Conservation (phyloP, 2,797 vertebrate species). For the Cynodonichthys magdalenae region DNA sequence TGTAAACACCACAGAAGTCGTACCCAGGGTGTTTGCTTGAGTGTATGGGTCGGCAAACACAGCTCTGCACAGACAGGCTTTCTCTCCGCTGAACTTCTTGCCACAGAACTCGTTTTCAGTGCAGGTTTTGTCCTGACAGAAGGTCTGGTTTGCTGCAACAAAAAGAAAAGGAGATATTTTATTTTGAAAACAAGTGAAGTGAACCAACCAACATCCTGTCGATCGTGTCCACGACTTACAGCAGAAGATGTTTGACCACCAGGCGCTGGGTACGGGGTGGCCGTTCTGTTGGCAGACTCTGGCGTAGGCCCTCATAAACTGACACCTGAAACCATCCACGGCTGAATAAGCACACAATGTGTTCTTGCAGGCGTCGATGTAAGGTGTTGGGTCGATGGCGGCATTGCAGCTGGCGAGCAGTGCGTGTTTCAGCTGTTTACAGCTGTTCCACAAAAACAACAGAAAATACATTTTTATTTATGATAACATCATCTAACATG, state of each 20-base stretch:
- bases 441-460: constrained; percentile 13
- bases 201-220: too few species aligned
- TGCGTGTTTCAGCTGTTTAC: constrained; percentile 9
- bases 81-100: not conserved
- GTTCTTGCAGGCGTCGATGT: constrained; percentile 12
- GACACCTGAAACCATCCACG: constrained; percentile 19
- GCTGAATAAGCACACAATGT: constrained; percentile 26
- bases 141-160: not conserved
- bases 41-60: constrained; percentile 45
- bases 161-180: not conserved
- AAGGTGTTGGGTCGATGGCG: not conserved
- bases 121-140: constrained; percentile 41
- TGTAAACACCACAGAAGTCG: not conserved
- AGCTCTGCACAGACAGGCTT: constrained; percentile 44
- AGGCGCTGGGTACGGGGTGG: not conserved
- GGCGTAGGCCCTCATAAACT: constrained; percentile 29
- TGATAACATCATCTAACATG: too few species aligned
- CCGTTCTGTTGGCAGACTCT: constrained; percentile 2
- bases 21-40: constrained; percentile 14
- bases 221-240: constrained; percentile 5
- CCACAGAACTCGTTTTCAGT: constrained; percentile 58
- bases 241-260: constrained; percentile 13
- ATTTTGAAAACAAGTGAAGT: not conserved
- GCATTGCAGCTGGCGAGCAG: constrained; percentile 12
- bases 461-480: not conserved